These are phyloP conservation scores for Pteropus rufus DNA, from an alignment of 2,797 vertebrate genomes.

Conservation along the genomic window DNA sequence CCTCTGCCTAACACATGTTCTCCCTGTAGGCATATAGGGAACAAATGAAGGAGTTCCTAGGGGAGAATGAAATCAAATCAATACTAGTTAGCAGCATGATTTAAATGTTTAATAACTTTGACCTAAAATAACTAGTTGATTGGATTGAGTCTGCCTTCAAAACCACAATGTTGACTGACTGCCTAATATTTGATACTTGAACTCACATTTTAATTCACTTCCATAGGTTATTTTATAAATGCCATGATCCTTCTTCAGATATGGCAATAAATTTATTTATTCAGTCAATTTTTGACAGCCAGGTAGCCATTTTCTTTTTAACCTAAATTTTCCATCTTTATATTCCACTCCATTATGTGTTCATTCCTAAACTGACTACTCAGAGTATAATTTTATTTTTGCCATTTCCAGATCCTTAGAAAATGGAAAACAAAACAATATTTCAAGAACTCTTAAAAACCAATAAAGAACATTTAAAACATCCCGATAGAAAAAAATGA, in stretches of 20 bases:
- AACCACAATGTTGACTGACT: neutral
- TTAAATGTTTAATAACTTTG: neutral
- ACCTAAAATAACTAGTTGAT: neutral
- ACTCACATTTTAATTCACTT: neutral
- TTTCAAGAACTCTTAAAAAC: neutral
- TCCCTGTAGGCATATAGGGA: neutral
- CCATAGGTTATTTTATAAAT: neutral
- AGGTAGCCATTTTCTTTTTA: neutral
- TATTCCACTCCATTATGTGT: neutral
- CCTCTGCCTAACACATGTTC: neutral
- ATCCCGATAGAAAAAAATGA: neutral
- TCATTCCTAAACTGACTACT: neutral
- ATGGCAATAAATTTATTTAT: neutral
- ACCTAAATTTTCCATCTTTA: neutral
- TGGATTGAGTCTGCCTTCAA: neutral
- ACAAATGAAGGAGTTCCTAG: neutral
- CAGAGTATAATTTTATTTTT: neutral
- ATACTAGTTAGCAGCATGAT: neutral
- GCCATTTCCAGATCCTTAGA: neutral
- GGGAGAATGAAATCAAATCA: constrained; percentile 23
- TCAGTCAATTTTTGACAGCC: neutral
- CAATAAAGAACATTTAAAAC: neutral
- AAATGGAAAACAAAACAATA: neutral
- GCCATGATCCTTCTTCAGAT: neutral
- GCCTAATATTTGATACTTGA: neutral